Base-by-base conservation (phyloP, 2,888 invertebrate species). In the Harpalus rufipes region DNA sequence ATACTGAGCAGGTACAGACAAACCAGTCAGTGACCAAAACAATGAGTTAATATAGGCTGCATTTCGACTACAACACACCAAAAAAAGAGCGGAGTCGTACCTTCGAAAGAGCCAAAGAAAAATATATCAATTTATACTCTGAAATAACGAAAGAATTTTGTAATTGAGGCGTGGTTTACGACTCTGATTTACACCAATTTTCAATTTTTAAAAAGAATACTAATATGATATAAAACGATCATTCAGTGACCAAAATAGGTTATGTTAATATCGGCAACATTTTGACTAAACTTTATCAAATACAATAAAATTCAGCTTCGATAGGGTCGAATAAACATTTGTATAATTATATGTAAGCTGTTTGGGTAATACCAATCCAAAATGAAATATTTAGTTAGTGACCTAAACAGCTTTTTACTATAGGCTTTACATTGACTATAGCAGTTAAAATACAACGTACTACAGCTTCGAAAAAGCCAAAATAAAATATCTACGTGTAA, bases 311-410 rank as follows among this genome's bases (percentile, higher is more conserved):
- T 87, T 87, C 88, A 51, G 91, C 91, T 92, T 92, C 91, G 91
- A 91, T 89, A 89, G 89, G 90, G 91, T 91, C 90, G 87, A 81
- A 86, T 16, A 6, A 82, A 85, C 79, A 85, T 82, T 76, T 85
- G 58, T 68, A 85, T 39, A 81, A 21, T 16, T 56, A 16, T 56
- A 16, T 85, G 74, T 65, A 39, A 8, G 90, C 91, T 90, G 88
- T 89, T 90, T 92, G 92, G 93, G 93, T 93, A 91, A 92, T 93
- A 92, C 93, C 91, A 90, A 88, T 87, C 86, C 89, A 89, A 87
- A 14, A 81, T 63, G 7, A 12, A 63, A 32, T 16, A 16, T 39
- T 41, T 14, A 81, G 61, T 63, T 90, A 91, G 92, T 92, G 92
- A 93, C 93, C 93, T 90, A 10, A 51, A 72, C 65, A 84, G 56